Evolutionary conservation across 2,888 invertebrate genomes (phyloP).

Genomic region (Lepidocyrtinus sp.): DNA sequence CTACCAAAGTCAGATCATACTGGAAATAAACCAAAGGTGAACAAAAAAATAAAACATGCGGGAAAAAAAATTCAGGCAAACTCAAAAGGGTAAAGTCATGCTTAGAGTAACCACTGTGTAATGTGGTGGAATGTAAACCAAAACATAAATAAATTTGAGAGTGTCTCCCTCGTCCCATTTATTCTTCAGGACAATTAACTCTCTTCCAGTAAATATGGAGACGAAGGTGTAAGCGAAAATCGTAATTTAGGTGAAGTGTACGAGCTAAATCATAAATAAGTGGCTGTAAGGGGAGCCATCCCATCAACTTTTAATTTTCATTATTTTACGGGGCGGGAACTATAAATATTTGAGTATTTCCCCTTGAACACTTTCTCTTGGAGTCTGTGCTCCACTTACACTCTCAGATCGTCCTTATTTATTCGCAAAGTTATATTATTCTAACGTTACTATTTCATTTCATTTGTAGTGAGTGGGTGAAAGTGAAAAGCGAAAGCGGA

Average conservation of each 20-base stretch:
- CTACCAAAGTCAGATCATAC: constrained; percentile 89
- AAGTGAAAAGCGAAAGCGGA: neutral
- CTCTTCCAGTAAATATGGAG: no score
- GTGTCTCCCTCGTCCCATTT: no score
- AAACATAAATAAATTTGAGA: no score
- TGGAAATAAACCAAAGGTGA: constrained; percentile 60
- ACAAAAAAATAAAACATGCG: constrained; percentile 51
- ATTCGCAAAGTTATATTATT: no score
- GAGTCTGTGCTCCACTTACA: no score
- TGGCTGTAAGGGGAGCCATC: neutral
- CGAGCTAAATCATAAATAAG: neutral
- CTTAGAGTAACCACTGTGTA: no score
- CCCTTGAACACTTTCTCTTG: neutral
- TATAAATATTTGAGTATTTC: neutral
- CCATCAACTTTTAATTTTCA: neutral
- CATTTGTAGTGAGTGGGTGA: no score
- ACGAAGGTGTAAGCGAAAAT: no score
- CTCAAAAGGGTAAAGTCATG: constrained; percentile 6
- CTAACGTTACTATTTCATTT: no score
- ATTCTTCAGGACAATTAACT: no score
- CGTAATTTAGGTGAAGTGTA: no score
- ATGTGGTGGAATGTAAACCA: no score
- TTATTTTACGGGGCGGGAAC: neutral
- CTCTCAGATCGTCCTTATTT: neutral
- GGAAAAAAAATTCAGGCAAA: constrained; percentile 35